phyloP scores from a whole-genome alignment of 2,797 vertebrate species.

The Bufotes viridis region DNA sequence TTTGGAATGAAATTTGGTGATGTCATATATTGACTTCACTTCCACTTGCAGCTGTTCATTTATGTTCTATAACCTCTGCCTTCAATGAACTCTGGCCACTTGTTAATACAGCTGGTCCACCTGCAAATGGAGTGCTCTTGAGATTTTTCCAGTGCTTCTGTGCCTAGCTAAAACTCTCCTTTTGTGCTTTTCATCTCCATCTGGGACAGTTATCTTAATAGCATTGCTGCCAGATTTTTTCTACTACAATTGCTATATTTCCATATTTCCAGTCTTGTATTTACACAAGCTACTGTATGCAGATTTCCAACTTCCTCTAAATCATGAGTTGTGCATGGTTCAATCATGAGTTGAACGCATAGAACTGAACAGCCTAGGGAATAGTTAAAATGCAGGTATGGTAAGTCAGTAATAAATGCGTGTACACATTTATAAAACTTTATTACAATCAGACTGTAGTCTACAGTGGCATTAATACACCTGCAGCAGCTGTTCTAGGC shows the following conservation, averaged over 20 bases:
- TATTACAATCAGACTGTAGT: slow-evolving; percentile 7
- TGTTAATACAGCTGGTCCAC: slow-evolving; percentile 52
- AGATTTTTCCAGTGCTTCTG: slow-evolving; percentile 27
- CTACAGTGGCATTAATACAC: slow-evolving; percentile 11
- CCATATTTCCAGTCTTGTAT: background rate
- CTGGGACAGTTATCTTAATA: slow-evolving; percentile 9
- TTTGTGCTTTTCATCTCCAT: slow-evolving; percentile 31
- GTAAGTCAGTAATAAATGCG: slow-evolving; percentile 12
- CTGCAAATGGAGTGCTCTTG: slow-evolving; percentile 27
- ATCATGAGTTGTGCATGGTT: background rate
- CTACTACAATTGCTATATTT: slow-evolving; percentile 3
- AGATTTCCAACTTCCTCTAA: background rate
- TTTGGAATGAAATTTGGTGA: slow-evolving; percentile 36
- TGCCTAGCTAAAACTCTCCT: slow-evolving; percentile 23
- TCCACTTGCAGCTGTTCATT: slow-evolving; percentile 38
- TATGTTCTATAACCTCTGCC: slow-evolving; percentile 33
- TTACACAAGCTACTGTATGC: background rate
- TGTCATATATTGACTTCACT: slow-evolving; percentile 47
- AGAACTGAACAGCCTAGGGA: background rate
- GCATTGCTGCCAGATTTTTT: background rate
- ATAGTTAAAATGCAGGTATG: background rate
- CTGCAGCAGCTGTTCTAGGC: slow-evolving; percentile 1
- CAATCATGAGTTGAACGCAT: background rate
- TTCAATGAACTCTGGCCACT: slow-evolving; percentile 43
- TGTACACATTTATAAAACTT: slow-evolving; percentile 10